Evolutionary conservation across 2,888 invertebrate genomes (phyloP).

Genomic region (Phyllotreta cruciferae): DNA sequence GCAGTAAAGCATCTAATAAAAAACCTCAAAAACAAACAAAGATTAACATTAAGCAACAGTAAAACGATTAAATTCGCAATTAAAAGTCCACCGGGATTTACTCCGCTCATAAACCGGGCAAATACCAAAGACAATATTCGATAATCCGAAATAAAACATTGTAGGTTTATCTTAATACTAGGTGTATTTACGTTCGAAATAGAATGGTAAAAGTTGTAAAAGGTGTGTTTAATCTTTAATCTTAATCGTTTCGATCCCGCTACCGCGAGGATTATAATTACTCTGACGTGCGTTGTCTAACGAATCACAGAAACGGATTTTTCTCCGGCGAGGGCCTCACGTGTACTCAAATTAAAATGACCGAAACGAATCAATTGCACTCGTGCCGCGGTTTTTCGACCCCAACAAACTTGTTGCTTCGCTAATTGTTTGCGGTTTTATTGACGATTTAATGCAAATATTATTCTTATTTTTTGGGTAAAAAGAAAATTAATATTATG

Average conservation of each 20-base stretch:
- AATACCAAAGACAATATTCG: too few relatives aligned
- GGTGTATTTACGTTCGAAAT: neutral
- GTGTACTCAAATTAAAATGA: neutral
- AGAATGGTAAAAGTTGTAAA: conserved; percentile 15
- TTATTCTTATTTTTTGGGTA: too few relatives aligned
- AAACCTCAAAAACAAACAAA: too few relatives aligned
- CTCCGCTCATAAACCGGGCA: too few relatives aligned
- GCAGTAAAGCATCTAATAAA: too few relatives aligned
- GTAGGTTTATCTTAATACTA: conserved; percentile 1
- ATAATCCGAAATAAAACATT: neutral
- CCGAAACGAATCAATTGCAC: conserved; percentile 6
- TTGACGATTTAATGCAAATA: too few relatives aligned
- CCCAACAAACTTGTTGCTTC: too few relatives aligned
- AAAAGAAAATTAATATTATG: too few relatives aligned
- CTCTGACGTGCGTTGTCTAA: conserved; percentile 18
- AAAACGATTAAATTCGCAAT: too few relatives aligned
- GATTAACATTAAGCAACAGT: too few relatives aligned
- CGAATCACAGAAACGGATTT: conserved; percentile 16
- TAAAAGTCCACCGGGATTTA: too few relatives aligned
- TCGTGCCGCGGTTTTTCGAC: neutral
- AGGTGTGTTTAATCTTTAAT: conserved; percentile 18
- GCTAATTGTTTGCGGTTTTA: too few relatives aligned
- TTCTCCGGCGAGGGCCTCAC: neutral
- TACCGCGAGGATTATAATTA: conserved; percentile 18
- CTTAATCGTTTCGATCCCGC: conserved; percentile 13